phyloP scores from a whole-genome alignment of 2,113 vertebrate genomes.

The Tragulus kanchil region DNA sequence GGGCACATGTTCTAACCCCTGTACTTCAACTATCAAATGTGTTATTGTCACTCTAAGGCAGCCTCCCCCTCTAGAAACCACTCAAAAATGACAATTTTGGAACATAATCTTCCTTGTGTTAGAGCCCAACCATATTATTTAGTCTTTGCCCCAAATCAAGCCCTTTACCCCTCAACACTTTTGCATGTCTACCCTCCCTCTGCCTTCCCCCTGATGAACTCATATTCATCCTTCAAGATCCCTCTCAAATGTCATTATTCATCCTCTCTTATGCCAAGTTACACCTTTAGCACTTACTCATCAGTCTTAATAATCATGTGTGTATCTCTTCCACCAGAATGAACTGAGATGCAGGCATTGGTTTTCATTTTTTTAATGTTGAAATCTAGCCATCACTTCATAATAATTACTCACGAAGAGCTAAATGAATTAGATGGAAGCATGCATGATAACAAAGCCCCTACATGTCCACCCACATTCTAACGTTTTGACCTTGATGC shows the following conservation, averaged over 20 bases:
- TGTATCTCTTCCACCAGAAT: neutral
- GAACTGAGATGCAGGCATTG: neutral
- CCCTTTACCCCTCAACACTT: neutral
- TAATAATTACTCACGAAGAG: neutral
- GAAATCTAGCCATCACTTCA: neutral
- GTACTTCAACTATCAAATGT: neutral
- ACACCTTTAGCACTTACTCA: neutral
- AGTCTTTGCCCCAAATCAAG: neutral
- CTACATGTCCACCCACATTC: neutral
- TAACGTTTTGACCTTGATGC: slow-evolving; percentile 17
- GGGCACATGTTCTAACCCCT: neutral
- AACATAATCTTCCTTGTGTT: neutral
- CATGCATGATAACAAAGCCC: neutral
- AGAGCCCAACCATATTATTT: neutral
- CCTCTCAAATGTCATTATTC: neutral
- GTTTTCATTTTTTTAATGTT: neutral
- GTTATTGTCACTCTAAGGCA: neutral
- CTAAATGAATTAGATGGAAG: neutral
- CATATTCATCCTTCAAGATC: neutral
- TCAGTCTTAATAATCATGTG: neutral
- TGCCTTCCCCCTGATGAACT: neutral
- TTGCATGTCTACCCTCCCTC: neutral
- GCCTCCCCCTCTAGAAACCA: neutral
- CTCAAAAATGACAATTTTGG: neutral
- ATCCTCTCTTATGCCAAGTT: neutral